phyloP scores from a whole-genome alignment of 2,888 invertebrate species.

The Andrena hattorfiana region DNA sequence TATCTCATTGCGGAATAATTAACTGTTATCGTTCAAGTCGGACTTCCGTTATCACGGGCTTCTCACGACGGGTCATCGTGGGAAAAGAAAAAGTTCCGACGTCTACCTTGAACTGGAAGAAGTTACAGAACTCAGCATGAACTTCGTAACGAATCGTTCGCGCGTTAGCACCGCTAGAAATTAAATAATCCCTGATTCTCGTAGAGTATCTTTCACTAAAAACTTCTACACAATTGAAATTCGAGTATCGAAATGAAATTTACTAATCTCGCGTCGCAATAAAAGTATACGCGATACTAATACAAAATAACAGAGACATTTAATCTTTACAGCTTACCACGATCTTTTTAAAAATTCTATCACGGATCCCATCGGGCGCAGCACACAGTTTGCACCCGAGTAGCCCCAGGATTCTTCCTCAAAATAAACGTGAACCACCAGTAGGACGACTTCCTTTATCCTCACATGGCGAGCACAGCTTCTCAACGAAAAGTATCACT shows the following conservation, averaged over 20 bases:
- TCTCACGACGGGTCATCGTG: constrained; percentile 71
- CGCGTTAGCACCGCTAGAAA: background rate
- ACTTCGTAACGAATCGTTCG: background rate
- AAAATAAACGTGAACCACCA: background rate
- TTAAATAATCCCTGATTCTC: background rate
- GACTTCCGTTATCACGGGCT: constrained; percentile 55
- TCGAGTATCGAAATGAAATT: background rate
- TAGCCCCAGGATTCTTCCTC: background rate
- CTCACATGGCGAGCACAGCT: background rate
- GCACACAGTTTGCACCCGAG: background rate
- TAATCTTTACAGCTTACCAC: background rate
- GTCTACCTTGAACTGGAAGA: constrained; percentile 34
- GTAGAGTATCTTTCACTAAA: background rate
- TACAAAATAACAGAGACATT: background rate
- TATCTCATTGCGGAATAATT: constrained; percentile 33
- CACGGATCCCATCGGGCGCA: background rate
- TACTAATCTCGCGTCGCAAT: background rate
- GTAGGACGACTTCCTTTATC: background rate
- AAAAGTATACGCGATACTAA: background rate
- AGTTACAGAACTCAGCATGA: constrained; percentile 11
- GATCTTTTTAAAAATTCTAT: background rate
- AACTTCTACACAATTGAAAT: background rate
- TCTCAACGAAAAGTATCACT: constrained; percentile 3
- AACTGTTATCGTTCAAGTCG: constrained; percentile 53
- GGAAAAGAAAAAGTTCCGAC: constrained; percentile 35